phyloP scores from a whole-genome alignment of 2,888 invertebrate genomes.

The Amiota communis region DNA sequence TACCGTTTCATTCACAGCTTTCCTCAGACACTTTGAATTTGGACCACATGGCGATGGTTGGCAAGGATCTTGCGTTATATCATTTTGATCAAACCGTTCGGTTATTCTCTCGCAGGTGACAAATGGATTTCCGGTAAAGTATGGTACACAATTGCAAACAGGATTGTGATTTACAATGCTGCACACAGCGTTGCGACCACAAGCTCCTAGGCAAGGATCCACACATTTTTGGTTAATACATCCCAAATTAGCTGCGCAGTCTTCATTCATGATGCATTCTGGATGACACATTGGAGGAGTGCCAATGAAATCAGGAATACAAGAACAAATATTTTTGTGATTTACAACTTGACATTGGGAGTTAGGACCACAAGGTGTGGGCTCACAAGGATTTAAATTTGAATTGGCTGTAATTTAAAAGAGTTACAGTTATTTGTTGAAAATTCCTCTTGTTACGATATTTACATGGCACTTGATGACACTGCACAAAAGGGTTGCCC shows the following conservation, averaged over 20 bases:
- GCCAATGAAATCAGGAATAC: conserved; percentile 79
- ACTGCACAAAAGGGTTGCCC: conserved; percentile 82
- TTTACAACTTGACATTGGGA: conserved; percentile 83
- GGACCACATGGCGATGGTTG: conserved; percentile 83
- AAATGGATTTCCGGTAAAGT: conserved; percentile 84
- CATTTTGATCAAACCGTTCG: conserved; percentile 67
- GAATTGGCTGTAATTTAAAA: conserved; percentile 63
- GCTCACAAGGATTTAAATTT: conserved; percentile 75
- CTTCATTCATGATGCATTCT: conserved; percentile 82
- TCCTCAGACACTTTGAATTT: conserved; percentile 78
- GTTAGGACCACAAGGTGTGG: conserved; percentile 84
- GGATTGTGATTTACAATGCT: conserved; percentile 81
- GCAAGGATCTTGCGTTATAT: conserved; percentile 76
- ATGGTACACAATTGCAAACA: conserved; percentile 81
- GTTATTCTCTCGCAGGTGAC: conserved; percentile 80
- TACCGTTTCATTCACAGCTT: conserved; percentile 77
- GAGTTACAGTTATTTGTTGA: background rate
- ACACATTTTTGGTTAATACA: conserved; percentile 82
- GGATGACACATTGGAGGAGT: conserved; percentile 83
- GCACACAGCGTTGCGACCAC: conserved; percentile 78
- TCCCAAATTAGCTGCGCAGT: conserved; percentile 79
- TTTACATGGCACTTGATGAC: conserved; percentile 72
- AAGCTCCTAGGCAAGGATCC: conserved; percentile 80
- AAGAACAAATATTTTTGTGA: conserved; percentile 82
- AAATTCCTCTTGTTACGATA: conserved; percentile 41